Percentiles rank a stretch among this genome's conserved stretches.
phyloP scores from a whole-genome alignment of 1,140 invertebrate genomes.

The Hesperophylax magnus region DNA sequence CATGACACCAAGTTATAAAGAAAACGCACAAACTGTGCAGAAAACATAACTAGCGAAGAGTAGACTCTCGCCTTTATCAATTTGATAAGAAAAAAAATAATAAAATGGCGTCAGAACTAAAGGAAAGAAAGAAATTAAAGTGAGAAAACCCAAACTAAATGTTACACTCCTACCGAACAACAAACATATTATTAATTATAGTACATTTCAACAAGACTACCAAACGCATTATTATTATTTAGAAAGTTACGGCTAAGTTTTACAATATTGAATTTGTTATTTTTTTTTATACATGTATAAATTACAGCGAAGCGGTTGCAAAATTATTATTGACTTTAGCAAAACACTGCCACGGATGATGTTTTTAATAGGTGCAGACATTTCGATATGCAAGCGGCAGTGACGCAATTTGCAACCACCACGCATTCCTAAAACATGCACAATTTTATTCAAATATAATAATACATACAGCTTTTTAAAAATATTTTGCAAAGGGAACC shows the following conservation, averaged over 20 bases:
- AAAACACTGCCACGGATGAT: not conserved
- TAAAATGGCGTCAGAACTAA: not conserved
- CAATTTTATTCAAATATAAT: not conserved
- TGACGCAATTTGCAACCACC: not conserved
- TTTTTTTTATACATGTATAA: not conserved
- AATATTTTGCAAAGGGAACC: too few relatives aligned
- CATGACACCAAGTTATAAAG: too few relatives aligned
- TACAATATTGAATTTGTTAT: conserved; percentile 4
- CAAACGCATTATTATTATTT: conserved; percentile 1
- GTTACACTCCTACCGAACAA: conserved; percentile 3
- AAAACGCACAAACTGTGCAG: too few relatives aligned
- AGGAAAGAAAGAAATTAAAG: not conserved
- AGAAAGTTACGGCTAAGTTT: conserved; percentile 5
- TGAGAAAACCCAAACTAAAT: conserved; percentile 17
- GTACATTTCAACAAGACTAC: not conserved
- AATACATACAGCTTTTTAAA: too few relatives aligned
- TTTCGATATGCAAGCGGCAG: not conserved
- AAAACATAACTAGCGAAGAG: too few relatives aligned
- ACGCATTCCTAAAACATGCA: not conserved
- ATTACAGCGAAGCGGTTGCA: conserved; percentile 5
- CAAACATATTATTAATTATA: conserved; percentile 2
- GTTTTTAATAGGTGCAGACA: not conserved
- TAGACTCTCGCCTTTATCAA: too few relatives aligned
- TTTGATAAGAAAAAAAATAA: not conserved
- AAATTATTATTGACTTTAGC: not conserved